Conservation (phyloP, 1,140 invertebrate species). For the Temnothorax curvispinosus region DNA sequence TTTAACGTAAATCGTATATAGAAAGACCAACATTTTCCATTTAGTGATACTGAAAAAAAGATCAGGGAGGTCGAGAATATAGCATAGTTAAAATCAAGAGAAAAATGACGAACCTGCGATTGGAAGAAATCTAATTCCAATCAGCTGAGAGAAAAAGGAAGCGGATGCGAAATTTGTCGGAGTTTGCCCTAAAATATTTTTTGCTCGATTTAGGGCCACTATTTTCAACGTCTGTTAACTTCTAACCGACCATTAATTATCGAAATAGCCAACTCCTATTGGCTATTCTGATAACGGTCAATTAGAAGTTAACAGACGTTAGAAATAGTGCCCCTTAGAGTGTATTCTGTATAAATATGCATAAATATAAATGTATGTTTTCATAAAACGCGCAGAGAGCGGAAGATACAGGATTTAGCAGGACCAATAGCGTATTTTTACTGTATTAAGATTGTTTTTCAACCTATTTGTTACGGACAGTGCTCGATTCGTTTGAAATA, state of each 20-base stretch:
- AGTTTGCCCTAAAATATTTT: constrained; percentile 19
- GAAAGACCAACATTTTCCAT: constrained; percentile 66
- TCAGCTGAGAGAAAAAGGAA: not conserved
- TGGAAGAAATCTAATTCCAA: not conserved
- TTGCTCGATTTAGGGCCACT: not conserved
- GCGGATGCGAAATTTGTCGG: not conserved
- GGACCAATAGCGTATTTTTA: constrained; percentile 39
- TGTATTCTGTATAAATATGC: not conserved
- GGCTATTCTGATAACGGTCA: no score
- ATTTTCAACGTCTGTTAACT: no score
- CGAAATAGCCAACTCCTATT: no score
- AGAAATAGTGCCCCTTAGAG: no score
- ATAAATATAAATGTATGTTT: constrained; percentile 32
- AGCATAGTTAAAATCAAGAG: not conserved
- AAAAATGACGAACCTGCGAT: not conserved
- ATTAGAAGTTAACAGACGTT: no score
- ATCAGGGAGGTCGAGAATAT: constrained; percentile 9
- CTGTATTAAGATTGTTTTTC: constrained; percentile 23
- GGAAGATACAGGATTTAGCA: constrained; percentile 23
- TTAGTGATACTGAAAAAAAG: constrained; percentile 56
- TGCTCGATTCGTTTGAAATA: constrained; percentile 16
- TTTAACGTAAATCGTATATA: constrained; percentile 42
- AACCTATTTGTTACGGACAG: constrained; percentile 7
- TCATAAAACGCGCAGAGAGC: constrained; percentile 16
- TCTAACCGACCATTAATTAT: no score